Percentiles rank a stretch among this genome's conserved stretches.
These are phyloP conservation scores for Micromys minutus DNA, from an alignment of 2,113 vertebrate genomes.

Conservation along the genomic window DNA sequence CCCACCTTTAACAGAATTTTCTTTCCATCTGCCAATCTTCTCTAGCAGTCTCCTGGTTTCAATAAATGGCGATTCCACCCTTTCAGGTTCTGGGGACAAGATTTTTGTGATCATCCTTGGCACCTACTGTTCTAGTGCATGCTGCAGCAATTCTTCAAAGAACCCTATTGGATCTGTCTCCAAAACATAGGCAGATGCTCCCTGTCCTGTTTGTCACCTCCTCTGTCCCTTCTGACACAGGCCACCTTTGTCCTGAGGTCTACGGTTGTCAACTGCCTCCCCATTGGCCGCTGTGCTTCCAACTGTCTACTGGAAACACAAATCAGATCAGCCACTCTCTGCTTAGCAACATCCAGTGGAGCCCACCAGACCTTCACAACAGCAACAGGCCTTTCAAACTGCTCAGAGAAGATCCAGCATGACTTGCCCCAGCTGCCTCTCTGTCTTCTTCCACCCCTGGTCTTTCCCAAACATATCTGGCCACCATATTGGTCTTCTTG, in stretches of 20 bases:
- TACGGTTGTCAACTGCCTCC: not conserved
- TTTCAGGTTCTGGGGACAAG: not conserved
- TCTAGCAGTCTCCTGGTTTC: not conserved
- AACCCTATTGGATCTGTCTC: not conserved
- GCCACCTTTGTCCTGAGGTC: not conserved
- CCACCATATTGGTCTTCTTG: not conserved
- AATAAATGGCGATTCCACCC: not conserved
- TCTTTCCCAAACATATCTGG: not conserved
- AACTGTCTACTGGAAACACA: not conserved
- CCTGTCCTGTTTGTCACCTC: not conserved
- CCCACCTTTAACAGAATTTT: not conserved
- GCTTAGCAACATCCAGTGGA: not conserved
- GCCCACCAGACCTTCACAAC: not conserved
- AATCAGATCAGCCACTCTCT: not conserved
- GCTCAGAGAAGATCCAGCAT: not conserved
- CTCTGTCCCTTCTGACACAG: not conserved
- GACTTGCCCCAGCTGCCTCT: not conserved
- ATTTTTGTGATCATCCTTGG: no score
- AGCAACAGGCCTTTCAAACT: not conserved
- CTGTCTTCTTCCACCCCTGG: not conserved
- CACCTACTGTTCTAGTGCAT: not conserved
- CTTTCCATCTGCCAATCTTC: not conserved
- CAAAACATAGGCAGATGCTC: not conserved
- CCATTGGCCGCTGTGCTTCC: not conserved
- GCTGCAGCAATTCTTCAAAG: not conserved